Base-by-base conservation (phyloP, 2,113 vertebrate species). In the Callorhinus ursinus region DNA sequence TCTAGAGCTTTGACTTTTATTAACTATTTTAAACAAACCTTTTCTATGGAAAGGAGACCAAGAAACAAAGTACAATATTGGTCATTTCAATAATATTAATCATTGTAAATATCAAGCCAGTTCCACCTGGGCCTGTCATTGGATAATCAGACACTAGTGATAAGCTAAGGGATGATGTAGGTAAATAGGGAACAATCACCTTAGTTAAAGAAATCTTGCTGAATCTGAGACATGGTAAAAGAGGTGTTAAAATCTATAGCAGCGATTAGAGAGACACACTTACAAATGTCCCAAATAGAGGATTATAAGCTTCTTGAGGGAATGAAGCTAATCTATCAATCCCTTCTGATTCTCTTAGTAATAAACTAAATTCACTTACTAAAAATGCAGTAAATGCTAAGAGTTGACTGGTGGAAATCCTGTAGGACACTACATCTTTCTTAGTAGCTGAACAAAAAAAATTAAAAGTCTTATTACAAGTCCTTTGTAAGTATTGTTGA, bases 11-110 rank as follows among this genome's bases (percentile, higher is more conserved):
- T 96, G 12, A 53, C 12, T 94, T 90, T 88, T 74, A 84, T 83
- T 87, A 94, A 93, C 8, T 81, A 71, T 63, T 95, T 96, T 93
- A 39, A 92, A 76, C 36, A 95, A 94, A 63, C 2, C 22, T 85
- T 81, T 31, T 83, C 11, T 42, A 55, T 67, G 81, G 2, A 18
- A 92, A 87, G 90, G 74, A 92, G 39, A 94, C 19, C 15, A 65
- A 76, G n/a, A 84, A 59, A 80, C 21, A 74, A 79, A 83, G 36
- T 59, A 4, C 8, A 36, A 49, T 46, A 83, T 7, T 74, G 51
- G 1, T 5, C 22, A 87, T 1, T 49, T 46, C n/a, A 46, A 18
- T 77, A 55, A 85, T 88, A 51, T 84, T 86, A 90, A 51, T 80
- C 26, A 84, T 42, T 82, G 53, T 57, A 94, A 61, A 36, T 65